Percentiles rank a stretch among this genome's conserved stretches.
Evolutionary conservation across 2,113 vertebrate genomes (phyloP).

Genomic region (Varanus salvator): DNA sequence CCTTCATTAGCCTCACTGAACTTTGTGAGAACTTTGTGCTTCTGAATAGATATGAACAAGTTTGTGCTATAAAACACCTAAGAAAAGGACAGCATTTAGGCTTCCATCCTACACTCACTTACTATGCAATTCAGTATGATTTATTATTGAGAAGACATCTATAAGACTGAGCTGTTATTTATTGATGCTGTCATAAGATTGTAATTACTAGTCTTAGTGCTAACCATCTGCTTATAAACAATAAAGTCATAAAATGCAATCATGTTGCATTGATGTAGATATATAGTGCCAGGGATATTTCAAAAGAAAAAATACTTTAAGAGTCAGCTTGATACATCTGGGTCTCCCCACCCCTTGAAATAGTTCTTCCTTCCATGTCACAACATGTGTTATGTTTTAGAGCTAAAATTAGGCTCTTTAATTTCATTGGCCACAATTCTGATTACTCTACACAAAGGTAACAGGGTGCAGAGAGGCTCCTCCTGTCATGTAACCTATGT

Average conservation of each 20-base stretch:
- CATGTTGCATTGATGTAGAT: conserved; percentile 5
- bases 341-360: background rate
- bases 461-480: background rate
- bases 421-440: background rate
- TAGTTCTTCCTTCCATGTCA: background rate
- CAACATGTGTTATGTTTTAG: background rate
- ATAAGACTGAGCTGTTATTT: background rate
- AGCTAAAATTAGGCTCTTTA: background rate
- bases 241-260: background rate
- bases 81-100: too few relatives aligned
- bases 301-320: background rate
- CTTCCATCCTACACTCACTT: too few relatives aligned
- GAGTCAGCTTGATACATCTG: background rate
- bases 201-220: conserved; percentile 2
- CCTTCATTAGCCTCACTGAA: too few relatives aligned
- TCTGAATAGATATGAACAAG: too few relatives aligned
- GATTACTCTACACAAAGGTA: background rate
- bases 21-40: too few relatives aligned
- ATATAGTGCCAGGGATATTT: background rate
- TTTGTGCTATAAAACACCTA: too few relatives aligned
- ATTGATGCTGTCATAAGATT: background rate
- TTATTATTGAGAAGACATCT: too few relatives aligned
- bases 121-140: too few relatives aligned
- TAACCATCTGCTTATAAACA: conserved; percentile 2
- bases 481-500: background rate